A percentile compares a stretch with the other conserved stretches of the same genome.
Conservation (phyloP, 2,797 vertebrate species). For the Mormyrops boulengeri region DNA sequence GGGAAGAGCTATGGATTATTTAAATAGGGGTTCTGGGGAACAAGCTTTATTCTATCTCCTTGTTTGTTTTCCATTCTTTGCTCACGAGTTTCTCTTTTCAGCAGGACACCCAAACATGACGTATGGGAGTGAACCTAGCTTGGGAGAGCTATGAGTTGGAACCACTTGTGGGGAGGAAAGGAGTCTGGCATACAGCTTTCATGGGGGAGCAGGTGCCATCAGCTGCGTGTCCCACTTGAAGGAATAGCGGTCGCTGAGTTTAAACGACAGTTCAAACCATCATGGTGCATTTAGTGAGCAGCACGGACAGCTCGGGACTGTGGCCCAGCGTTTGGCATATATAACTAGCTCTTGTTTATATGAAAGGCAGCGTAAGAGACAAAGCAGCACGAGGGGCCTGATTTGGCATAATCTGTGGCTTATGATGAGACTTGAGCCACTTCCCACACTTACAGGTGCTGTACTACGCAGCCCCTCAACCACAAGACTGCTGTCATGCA, state of each 20-base stretch:
- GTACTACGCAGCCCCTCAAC: background rate
- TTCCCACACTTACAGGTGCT: background rate
- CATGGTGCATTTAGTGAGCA: background rate
- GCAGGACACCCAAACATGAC: background rate
- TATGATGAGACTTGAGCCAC: background rate
- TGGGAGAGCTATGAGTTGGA: background rate
- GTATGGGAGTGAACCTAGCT: background rate
- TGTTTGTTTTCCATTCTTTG: constrained; percentile 53
- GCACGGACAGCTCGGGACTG: background rate
- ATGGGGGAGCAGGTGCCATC: background rate
- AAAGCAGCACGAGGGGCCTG: background rate
- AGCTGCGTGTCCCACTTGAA: background rate
- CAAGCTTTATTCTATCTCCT: constrained; percentile 45
- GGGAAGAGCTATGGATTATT: constrained; percentile 54
- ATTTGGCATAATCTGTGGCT: background rate
- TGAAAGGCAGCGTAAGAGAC: background rate
- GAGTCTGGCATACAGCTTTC: background rate
- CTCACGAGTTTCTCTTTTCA: constrained; percentile 43
- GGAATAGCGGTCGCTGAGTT: background rate
- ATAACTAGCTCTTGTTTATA: background rate
- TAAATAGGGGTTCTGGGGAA: constrained; percentile 53
- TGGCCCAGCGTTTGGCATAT: background rate
- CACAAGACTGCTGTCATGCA: background rate
- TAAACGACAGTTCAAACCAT: background rate
- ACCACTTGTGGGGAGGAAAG: background rate